Evolutionary conservation across 53 echinoderm and acorn worm species (phyloP).

Genomic region (Apostichopus leukothele): DNA sequence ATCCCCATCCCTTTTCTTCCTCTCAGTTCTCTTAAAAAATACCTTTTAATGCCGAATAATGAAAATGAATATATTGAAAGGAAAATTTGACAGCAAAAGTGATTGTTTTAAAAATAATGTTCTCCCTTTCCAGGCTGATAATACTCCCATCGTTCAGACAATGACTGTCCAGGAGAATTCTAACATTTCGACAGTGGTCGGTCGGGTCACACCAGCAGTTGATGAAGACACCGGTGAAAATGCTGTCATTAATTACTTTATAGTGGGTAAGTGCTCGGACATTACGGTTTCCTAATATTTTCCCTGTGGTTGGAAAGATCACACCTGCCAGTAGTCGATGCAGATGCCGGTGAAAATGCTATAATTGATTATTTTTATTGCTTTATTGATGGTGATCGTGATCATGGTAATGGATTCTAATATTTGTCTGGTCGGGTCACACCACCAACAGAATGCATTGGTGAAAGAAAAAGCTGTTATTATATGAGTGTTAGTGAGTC

Average conservation of each 20-base stretch:
- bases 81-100: too few relatives aligned
- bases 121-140: background rate
- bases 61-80: too few relatives aligned
- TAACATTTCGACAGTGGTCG: constrained; percentile 55
- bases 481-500: too few relatives aligned
- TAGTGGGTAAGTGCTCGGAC: constrained; percentile 73
- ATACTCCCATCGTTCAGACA: constrained; percentile 53
- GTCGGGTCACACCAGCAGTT: constrained; percentile 61
- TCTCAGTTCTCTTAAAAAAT: too few relatives aligned
- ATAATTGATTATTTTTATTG: constrained; percentile 60
- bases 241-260: constrained; percentile 70
- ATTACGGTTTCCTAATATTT: constrained; percentile 15
- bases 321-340: constrained; percentile 73
- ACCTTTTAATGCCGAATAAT: too few relatives aligned
- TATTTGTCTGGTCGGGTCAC: too few relatives aligned
- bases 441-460: too few relatives aligned
- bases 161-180: constrained; percentile 75
- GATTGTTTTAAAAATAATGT: background rate
- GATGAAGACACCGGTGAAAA: constrained; percentile 74
- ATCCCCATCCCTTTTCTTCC: too few relatives aligned
- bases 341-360: constrained; percentile 63
- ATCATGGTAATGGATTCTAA: too few relatives aligned
- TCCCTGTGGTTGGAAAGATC: constrained; percentile 58
- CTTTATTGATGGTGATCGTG: too few relatives aligned
- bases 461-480: too few relatives aligned